Conservation (phyloP, 2,797 vertebrate species). For the Betta splendens region DNA sequence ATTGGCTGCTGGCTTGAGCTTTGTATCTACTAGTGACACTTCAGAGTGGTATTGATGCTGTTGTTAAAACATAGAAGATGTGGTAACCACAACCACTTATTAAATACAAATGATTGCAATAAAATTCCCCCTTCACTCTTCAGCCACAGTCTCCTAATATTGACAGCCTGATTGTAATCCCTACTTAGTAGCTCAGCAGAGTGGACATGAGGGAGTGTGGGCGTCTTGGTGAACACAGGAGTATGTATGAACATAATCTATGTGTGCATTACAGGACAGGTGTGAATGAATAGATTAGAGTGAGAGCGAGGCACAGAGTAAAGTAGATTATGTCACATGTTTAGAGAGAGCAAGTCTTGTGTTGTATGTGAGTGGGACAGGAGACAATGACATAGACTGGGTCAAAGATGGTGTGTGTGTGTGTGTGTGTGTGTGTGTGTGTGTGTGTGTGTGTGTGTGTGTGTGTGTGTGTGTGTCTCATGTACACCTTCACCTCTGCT, state of each 20-base stretch:
- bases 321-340: slow-evolving; percentile 71
- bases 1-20: background rate
- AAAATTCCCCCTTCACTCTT: slow-evolving; percentile 27
- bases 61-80: background rate
- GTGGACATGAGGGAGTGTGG: slow-evolving; percentile 39
- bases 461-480: slow-evolving; percentile 11
- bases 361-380: slow-evolving; percentile 40
- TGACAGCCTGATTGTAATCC: slow-evolving; percentile 42
- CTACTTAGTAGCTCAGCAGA: slow-evolving; percentile 59
- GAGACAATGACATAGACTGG: slow-evolving; percentile 55
- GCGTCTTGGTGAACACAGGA: slow-evolving; percentile 32
- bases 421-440: too few species aligned
- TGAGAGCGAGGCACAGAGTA: slow-evolving; percentile 41
- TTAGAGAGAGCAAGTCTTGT: slow-evolving; percentile 52
- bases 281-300: slow-evolving; percentile 73
- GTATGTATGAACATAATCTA: slow-evolving; percentile 22
- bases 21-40: background rate
- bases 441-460: slow-evolving; percentile 16
- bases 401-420: slow-evolving; percentile 22
- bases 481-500: slow-evolving; percentile 35
- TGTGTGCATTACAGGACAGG: slow-evolving; percentile 55
- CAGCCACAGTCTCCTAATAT: slow-evolving; percentile 30
- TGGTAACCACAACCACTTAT: slow-evolving; percentile 14
- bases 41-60: background rate
- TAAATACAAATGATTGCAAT: slow-evolving; percentile 37